Base-by-base conservation (phyloP, 2,113 vertebrate species). In the Sardina pilchardus region DNA sequence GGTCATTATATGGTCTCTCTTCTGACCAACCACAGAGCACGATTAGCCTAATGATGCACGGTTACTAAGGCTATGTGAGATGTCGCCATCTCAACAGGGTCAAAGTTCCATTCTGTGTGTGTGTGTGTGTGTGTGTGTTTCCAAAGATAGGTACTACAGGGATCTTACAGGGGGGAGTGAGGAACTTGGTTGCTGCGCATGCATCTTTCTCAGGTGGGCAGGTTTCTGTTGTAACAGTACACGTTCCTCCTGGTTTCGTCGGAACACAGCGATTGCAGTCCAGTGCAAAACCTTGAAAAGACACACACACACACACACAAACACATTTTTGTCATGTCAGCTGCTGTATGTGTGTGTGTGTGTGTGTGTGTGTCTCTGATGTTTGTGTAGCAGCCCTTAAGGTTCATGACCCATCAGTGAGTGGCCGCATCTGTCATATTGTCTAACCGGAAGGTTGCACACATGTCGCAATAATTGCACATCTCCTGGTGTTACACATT, bases 231-330 rank as follows among this genome's bases (percentile, higher is more conserved):
- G 16, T 86, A 81, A 87, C 67, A 21, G 90, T 85, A 83, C 95
- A 95, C 14, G 5, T 0, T 14, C 10, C 91, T 59, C 93, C 94
- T 0, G 94, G 90, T 45, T 0, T 88, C 43, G 0, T 85, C 4
- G 95, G 81, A 67, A 91, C 17, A 50, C 95, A 95, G 3, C 81
- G 89, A 48, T 91, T 90, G 80, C 95, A 95, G 26, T 87, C 44
- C 83, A 95, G 88, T 12, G 93, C 91, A 26, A 89, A 83, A 67
- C 94, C 95, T 95, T 50, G 24, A 59, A 82, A 30, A 19, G 6
- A 81, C 12, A 30, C 30, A 30, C n/a, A 47, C 24, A 50, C 48
- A 82, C 86, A 85, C 45, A 84, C 21, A 81, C 1, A 39, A 4
- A 16, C 39, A n/a, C 16, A 56, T 50, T 50, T 42, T 42, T 42